Evolutionary conservation across 2,797 vertebrate genomes (phyloP).

Genomic region (Eleutherodactylus coqui): DNA sequence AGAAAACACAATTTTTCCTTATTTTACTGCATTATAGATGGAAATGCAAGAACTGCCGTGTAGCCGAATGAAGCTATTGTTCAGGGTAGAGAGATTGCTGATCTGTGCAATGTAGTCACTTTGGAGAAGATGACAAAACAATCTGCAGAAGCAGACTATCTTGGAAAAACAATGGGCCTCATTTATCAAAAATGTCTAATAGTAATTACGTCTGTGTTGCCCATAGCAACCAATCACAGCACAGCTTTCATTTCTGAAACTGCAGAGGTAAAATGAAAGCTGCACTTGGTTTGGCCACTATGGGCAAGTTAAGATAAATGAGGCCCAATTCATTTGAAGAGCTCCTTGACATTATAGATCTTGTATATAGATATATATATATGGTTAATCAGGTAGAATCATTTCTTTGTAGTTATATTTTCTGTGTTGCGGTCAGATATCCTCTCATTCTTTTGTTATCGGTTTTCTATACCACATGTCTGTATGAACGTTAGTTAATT

Average conservation of each 20-base stretch:
- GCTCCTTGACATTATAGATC: conserved; percentile 20
- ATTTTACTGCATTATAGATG: neutral
- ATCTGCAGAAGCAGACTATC: neutral
- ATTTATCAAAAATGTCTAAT: too few relatives aligned
- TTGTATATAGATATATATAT: too few relatives aligned
- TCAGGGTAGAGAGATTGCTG: neutral
- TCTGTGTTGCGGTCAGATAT: neutral
- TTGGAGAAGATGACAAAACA: neutral
- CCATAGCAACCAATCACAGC: too few relatives aligned
- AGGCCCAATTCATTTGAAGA: too few relatives aligned
- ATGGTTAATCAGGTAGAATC: too few relatives aligned
- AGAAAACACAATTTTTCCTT: neutral
- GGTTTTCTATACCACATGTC: neutral
- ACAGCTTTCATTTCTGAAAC: too few relatives aligned
- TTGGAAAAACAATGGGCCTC: neutral
- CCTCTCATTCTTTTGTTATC: neutral
- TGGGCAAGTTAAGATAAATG: too few relatives aligned
- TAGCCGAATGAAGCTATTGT: neutral
- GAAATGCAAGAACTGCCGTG: neutral
- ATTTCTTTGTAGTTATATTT: neutral
- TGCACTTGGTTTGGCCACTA: too few relatives aligned
- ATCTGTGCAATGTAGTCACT: neutral
- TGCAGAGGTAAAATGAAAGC: too few relatives aligned
- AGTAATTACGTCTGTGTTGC: too few relatives aligned
- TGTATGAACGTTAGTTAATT: neutral